Conservation (phyloP, 2,113 vertebrate genomes). For the Pipa parva region DNA sequence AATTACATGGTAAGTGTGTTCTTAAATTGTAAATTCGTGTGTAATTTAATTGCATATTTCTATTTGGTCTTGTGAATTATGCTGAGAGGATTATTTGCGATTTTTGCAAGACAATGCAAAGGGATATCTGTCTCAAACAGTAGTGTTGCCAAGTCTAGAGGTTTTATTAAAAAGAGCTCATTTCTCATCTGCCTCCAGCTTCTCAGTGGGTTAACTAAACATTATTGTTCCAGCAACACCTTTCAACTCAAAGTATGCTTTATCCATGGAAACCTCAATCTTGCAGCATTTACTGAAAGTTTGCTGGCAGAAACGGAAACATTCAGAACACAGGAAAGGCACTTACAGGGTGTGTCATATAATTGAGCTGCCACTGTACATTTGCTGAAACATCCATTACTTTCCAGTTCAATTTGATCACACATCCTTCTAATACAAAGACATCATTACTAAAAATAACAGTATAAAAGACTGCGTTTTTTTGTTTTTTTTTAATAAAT, state of each 20-base stretch:
- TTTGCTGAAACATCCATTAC: conserved; percentile 21
- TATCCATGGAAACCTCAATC: conserved; percentile 19
- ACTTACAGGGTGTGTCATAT: neutral
- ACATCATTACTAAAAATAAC: neutral
- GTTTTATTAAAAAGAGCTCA: too few relatives aligned
- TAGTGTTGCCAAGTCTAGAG: too few relatives aligned
- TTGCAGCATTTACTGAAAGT: neutral
- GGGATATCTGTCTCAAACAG: too few relatives aligned
- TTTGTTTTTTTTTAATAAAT: neutral
- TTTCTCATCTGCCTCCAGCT: too few relatives aligned
- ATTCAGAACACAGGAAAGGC: conserved; percentile 7
- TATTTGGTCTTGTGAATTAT: too few relatives aligned
- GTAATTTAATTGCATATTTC: too few relatives aligned
- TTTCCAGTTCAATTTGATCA: conserved; percentile 14
- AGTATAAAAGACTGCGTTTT: neutral
- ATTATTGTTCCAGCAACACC: neutral
- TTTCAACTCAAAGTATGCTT: neutral
- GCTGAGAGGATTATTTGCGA: too few relatives aligned
- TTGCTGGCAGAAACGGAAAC: neutral
- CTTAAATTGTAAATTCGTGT: too few relatives aligned
- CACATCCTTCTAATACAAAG: neutral
- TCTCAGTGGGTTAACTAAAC: neutral
- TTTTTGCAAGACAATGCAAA: too few relatives aligned
- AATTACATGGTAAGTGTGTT: too few relatives aligned
- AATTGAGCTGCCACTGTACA: conserved; percentile 17